Evolutionary conservation across 2,888 invertebrate genomes (phyloP).

Genomic region (Heliconius cydno): DNA sequence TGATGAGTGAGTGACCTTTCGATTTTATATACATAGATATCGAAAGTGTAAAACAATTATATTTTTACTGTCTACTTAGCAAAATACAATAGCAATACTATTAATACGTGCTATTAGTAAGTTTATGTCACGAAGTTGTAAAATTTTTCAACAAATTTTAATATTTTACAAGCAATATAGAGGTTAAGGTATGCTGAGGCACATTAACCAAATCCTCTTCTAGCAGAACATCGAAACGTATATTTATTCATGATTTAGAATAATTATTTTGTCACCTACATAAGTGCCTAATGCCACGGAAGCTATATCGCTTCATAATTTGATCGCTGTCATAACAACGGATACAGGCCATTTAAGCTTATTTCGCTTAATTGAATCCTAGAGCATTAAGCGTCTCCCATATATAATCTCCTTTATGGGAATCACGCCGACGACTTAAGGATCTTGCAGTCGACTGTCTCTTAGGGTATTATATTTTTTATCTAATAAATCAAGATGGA

Average conservation of each 20-base stretch:
- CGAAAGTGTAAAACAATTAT: background rate
- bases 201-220: conserved; percentile 3
- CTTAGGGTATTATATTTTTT: conserved; percentile 65
- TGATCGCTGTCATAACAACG: conserved; percentile 81
- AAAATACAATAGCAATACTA: background rate
- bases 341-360: conserved; percentile 81
- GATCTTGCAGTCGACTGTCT: conserved; percentile 65
- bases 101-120: background rate
- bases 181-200: background rate
- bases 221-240: conserved; percentile 27
- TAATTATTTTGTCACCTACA: conserved; percentile 61
- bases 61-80: background rate
- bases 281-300: conserved; percentile 64
- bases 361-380: conserved; percentile 83
- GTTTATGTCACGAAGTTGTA: background rate
- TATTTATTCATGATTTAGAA: conserved; percentile 35
- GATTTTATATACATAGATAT: too few relatives aligned
- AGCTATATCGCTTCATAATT: conserved; percentile 71
- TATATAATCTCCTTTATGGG: conserved; percentile 80
- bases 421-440: conserved; percentile 77
- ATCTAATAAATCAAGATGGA: conserved; percentile 58
- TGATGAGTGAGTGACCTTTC: too few relatives aligned
- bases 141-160: background rate
- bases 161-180: background rate
- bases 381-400: conserved; percentile 75